Evolutionary conservation across 2,888 invertebrate species (phyloP), one percentile per base, ranked within the genome.

Genomic region (Gibbula magus): DNA sequence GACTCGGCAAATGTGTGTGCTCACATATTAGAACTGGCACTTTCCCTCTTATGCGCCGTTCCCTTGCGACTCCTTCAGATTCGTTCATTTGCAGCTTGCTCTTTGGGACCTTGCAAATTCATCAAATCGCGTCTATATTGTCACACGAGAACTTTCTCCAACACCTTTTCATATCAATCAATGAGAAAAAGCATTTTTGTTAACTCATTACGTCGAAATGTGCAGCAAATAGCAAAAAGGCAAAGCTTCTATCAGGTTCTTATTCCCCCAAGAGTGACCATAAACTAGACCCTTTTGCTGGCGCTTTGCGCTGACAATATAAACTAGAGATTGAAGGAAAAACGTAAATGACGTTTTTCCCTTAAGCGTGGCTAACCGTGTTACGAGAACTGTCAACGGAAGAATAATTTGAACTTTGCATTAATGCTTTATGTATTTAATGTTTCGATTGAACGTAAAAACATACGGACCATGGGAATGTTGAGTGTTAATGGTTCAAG

Each of bases 1-100:
- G 16, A 61, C 29, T 29, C 13, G 29, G 29, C 29, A 29, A 61
- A 29, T 61, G 61, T 61, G 61, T 61, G 61, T 61, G 61, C 61
- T 61, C 61, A 61, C 61, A 61, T 29, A 61, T 61, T 61, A 61
- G 61, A 25, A 61, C 61, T 61, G 61, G 61, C 61, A 61, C 29
- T 61, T 61, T 61, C 61, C 29, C 61, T 61, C 25, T 29, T 61
- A 61, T 29, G 16, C 61, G 29, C 10, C 25, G 25, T 25, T 61
- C 61, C 61, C 61, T 61, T 61, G 61, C 61, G 61, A 61, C 61
- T 25, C 25, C 16, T 61, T 25, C 25, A 20, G 61, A 61, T 25
- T 25, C 29, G 29, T 61, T 29, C 29, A 61, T 61, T 61, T 61
- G 16, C 61, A 29, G 25, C 29, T 29, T 29, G 61, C 29, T 25